Conservation (phyloP, 2,113 vertebrate species). For the Microcebus ravelobensis region DNA sequence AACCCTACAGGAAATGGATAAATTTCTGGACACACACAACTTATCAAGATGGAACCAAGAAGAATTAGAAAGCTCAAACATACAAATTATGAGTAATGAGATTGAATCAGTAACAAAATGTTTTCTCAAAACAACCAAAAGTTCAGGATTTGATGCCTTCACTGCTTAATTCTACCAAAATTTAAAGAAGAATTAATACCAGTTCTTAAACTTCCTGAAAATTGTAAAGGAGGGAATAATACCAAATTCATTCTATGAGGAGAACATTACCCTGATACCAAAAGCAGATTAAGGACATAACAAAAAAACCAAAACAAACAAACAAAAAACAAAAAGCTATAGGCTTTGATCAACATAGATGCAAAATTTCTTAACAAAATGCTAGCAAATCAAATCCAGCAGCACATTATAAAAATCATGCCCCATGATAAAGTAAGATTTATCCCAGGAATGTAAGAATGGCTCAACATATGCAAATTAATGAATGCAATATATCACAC, state of each 20-base stretch:
- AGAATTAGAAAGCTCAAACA: neutral
- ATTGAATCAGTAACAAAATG: neutral
- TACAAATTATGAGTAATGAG: neutral
- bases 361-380: neutral
- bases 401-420: no score
- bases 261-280: neutral
- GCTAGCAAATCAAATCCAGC: neutral
- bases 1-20: neutral
- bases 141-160: neutral
- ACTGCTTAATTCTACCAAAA: neutral
- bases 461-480: neutral
- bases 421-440: no score
- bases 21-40: neutral
- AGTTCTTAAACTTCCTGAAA: neutral
- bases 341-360: neutral
- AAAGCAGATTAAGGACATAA: neutral
- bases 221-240: neutral
- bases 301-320: no score
- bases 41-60: neutral
- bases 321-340: neutral
- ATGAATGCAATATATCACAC: neutral
- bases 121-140: neutral
- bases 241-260: neutral
- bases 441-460: neutral
- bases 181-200: neutral